Conservation (phyloP, 2,113 vertebrate species). For the Azemiops feae region DNA sequence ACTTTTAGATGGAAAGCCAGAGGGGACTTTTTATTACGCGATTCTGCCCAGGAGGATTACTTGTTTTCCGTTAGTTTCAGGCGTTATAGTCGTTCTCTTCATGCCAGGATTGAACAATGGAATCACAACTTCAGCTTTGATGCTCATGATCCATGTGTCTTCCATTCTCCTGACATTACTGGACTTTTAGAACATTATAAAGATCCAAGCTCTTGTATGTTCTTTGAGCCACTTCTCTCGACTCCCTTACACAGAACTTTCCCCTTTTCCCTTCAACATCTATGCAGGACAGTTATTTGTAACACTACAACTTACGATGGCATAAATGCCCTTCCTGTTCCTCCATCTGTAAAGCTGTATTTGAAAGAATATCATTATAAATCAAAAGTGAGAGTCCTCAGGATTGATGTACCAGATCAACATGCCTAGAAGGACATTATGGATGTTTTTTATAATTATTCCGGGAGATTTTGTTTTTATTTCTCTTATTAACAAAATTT, state of each 20-base stretch:
- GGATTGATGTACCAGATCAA: conserved; percentile 73
- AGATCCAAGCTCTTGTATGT: conserved; percentile 92
- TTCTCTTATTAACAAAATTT: conserved; percentile 1
- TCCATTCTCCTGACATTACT: conserved; percentile 89
- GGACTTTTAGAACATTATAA: conserved; percentile 94
- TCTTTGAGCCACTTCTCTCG: conserved; percentile 94
- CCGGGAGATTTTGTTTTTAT: conserved; percentile 9
- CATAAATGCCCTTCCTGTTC: conserved; percentile 83
- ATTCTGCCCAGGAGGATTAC: conserved; percentile 95
- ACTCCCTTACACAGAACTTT: conserved; percentile 88
- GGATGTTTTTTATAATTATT: conserved; percentile 24
- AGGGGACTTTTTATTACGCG: conserved; percentile 90
- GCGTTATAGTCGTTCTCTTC: conserved; percentile 94
- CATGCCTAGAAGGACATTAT: conserved; percentile 63
- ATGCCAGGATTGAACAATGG: conserved; percentile 94
- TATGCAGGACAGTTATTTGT: conserved; percentile 91
- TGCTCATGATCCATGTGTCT: conserved; percentile 93
- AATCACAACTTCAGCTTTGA: conserved; percentile 97
- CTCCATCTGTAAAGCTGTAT: conserved; percentile 87
- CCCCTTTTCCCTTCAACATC: conserved; percentile 90
- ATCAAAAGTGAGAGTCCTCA: conserved; percentile 80
- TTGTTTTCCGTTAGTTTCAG: conserved; percentile 97
- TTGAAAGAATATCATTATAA: conserved; percentile 94
- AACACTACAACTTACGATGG: conserved; percentile 89
- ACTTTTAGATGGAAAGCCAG: conserved; percentile 91